Conservation (phyloP, 92 coral and sea anemone species). For the Parazoanthus atlanticus region DNA sequence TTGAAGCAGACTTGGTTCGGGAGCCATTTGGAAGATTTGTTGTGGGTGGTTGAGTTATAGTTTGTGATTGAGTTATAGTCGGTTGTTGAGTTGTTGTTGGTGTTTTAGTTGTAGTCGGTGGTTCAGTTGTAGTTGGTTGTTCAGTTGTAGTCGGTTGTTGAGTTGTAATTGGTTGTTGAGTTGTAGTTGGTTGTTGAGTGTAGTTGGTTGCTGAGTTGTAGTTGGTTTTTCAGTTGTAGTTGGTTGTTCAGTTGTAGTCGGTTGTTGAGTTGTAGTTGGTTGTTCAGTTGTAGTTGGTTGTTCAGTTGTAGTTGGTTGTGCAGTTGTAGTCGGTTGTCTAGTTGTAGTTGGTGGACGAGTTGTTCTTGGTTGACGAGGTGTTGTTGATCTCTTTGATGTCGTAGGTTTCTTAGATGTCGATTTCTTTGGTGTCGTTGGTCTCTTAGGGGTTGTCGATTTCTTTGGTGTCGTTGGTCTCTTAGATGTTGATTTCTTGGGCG, state of each 20-base stretch:
- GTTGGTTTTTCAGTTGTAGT: background rate
- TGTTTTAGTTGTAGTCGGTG: background rate
- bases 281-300: background rate
- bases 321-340: background rate
- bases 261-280: background rate
- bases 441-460: background rate
- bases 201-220: background rate
- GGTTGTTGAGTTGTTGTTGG: background rate
- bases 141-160: background rate
- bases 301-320: background rate
- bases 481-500: background rate
- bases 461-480: too few species aligned
- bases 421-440: too few species aligned
- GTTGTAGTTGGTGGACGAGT: background rate
- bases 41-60: background rate
- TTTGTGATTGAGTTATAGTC: background rate
- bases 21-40: too few species aligned
- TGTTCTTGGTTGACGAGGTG: background rate
- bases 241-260: background rate
- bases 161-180: background rate
- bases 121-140: background rate
- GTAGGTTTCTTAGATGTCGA: too few species aligned
- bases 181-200: background rate
- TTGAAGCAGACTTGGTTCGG: too few species aligned
- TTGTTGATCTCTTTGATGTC: too few species aligned